A percentile compares a stretch with the other conserved stretches of the same genome.
phyloP scores from a whole-genome alignment of 2,888 invertebrate genomes.

The Drosophila multiciliata region DNA sequence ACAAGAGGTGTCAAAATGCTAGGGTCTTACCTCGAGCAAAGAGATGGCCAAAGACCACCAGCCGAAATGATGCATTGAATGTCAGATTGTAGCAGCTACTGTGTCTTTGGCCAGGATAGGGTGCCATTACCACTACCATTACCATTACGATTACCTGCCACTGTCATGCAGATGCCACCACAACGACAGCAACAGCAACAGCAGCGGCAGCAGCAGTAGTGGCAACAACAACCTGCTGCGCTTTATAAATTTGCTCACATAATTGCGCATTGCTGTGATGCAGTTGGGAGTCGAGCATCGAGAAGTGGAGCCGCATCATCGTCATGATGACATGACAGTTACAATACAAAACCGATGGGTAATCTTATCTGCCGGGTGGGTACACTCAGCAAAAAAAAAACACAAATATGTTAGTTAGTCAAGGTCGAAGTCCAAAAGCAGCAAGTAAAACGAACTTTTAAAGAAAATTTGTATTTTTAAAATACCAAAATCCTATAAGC shows the following conservation, averaged over 20 bases:
- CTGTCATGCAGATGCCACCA: constrained; percentile 39
- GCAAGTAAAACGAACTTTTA: neutral
- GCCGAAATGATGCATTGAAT: constrained; percentile 79
- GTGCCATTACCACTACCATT: constrained; percentile 45
- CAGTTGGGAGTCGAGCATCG: constrained; percentile 20
- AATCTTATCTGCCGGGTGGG: constrained; percentile 58
- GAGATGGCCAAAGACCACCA: constrained; percentile 60
- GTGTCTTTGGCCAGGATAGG: constrained; percentile 55
- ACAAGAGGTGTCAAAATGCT: constrained; percentile 73
- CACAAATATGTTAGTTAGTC: neutral
- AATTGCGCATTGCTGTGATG: constrained; percentile 62
- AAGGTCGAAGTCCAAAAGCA: neutral
- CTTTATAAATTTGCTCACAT: constrained; percentile 82
- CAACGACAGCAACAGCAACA: constrained; percentile 10
- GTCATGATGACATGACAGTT: constrained; percentile 81
- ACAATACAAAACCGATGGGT: constrained; percentile 72
- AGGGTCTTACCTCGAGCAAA: constrained; percentile 3
- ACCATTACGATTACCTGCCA: constrained; percentile 27
- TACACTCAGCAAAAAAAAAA: constrained; percentile 16
- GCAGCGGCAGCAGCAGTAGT: neutral
- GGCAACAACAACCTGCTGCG: constrained; percentile 41
- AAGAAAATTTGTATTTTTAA: neutral
- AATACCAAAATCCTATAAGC: neutral
- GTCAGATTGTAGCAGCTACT: constrained; percentile 68
- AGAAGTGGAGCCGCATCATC: constrained; percentile 67